Conservation (phyloP, 2,797 vertebrate genomes). For the Linurgus olivaceus region DNA sequence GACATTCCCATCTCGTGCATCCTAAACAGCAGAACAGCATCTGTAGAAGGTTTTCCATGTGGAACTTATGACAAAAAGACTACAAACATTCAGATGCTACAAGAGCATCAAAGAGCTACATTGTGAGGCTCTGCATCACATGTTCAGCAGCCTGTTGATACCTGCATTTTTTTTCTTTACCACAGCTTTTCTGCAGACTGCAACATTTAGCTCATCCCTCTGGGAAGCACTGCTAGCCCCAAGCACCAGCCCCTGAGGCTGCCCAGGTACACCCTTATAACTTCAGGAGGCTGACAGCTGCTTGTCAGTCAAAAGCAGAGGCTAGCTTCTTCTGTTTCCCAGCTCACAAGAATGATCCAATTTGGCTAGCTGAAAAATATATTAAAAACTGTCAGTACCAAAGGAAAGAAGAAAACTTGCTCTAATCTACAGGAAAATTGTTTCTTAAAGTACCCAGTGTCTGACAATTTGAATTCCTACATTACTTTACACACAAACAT, state of each 20-base stretch:
- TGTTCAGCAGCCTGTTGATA: neutral
- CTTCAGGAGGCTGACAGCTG: neutral
- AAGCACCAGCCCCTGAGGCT: neutral
- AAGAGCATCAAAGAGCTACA: neutral
- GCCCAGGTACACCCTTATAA: fast-evolving
- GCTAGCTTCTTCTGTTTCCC: neutral
- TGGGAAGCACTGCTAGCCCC: neutral
- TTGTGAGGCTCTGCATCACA: neutral
- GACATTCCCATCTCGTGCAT: fast-evolving
- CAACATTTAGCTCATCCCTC: neutral
- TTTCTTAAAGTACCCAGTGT: neutral
- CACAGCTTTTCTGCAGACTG: neutral
- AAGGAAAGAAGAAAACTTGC: neutral
- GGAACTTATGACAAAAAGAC: neutral
- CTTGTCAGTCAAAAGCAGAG: neutral
- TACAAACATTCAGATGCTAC: neutral
- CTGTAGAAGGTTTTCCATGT: neutral
- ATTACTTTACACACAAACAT: neutral
- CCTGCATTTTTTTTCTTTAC: neutral
- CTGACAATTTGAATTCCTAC: neutral
- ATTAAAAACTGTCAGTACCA: neutral
- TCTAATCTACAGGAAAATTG: neutral
- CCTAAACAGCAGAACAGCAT: neutral
- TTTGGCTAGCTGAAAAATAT: neutral
- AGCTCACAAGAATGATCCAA: neutral